Evolutionary conservation across 2,888 invertebrate genomes (phyloP).

Genomic region (Leptinotarsa tumamoca): DNA sequence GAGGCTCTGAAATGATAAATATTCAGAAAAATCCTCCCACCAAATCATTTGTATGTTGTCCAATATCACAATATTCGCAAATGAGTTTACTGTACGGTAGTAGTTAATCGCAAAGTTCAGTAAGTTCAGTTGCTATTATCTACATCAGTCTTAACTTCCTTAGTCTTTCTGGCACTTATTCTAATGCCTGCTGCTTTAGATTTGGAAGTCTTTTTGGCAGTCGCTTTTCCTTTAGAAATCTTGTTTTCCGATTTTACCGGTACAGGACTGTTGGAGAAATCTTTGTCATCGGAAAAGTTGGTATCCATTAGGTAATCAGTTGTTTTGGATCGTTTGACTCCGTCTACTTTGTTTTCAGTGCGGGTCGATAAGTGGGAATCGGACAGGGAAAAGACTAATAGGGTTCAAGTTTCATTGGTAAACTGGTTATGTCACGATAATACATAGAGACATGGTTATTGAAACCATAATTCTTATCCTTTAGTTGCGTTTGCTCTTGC

Average conservation of each 20-base stretch:
- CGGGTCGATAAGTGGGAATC: conserved; percentile 44
- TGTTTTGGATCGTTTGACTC: conserved; percentile 46
- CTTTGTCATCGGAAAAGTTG: conserved; percentile 53
- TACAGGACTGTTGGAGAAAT: conserved; percentile 47
- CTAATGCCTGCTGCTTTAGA: conserved; percentile 50
- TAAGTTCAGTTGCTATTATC: conserved; percentile 53
- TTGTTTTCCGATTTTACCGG: conserved; percentile 29
- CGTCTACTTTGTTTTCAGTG: conserved; percentile 47
- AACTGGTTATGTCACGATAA: too few relatives aligned
- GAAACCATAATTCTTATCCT: too few relatives aligned
- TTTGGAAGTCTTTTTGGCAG: conserved; percentile 46
- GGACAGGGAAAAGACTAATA: conserved; percentile 53
- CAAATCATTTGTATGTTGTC: neutral
- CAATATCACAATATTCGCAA: neutral
- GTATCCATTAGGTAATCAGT: conserved; percentile 30
- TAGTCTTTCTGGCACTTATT: conserved; percentile 56
- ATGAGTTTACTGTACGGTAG: neutral
- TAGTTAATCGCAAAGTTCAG: neutral
- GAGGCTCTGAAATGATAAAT: neutral
- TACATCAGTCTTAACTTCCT: conserved; percentile 51
- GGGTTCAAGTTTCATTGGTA: conserved; percentile 30
- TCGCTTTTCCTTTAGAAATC: conserved; percentile 46
- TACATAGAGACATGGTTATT: too few relatives aligned
- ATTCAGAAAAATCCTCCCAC: neutral
- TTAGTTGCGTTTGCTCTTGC: too few relatives aligned